Evolutionary conservation across 2,113 vertebrate species (phyloP).

Genomic region (Mixornis gularis): DNA sequence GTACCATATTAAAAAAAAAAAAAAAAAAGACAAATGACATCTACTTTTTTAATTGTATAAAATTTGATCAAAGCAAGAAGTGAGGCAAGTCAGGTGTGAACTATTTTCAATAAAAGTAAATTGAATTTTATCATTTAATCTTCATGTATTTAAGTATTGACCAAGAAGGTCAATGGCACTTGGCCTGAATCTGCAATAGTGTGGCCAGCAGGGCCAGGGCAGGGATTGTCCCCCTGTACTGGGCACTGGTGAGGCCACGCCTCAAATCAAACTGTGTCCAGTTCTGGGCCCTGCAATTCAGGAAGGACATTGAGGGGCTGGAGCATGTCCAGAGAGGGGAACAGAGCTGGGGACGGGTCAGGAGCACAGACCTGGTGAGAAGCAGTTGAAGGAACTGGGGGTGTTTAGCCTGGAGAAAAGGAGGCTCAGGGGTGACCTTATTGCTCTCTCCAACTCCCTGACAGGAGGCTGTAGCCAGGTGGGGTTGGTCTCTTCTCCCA

Average conservation of each 20-base stretch:
- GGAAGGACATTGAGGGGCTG: neutral
- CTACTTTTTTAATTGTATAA: neutral
- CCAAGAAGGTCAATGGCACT: neutral
- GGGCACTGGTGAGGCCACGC: neutral
- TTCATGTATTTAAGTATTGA: neutral
- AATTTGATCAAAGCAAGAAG: neutral
- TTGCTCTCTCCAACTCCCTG: neutral
- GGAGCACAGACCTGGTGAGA: neutral
- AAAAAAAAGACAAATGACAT: neutral
- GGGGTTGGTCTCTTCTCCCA: neutral
- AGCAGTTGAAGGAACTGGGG: neutral
- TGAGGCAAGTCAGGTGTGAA: neutral
- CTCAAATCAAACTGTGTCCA: fast-evolving
- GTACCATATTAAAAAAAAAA: neutral
- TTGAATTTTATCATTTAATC: neutral
- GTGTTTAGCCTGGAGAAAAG: neutral
- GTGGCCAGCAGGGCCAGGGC: neutral
- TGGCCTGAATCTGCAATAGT: fast-evolving
- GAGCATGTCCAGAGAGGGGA: fast-evolving
- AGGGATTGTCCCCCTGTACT: fast-evolving
- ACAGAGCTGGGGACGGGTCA: fast-evolving
- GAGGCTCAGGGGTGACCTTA: neutral
- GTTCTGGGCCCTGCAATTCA: fast-evolving
- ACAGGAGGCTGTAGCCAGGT: neutral
- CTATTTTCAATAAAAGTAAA: neutral